Evolutionary conservation across 1,140 invertebrate genomes (phyloP), one percentile per base, ranked within the genome.

Genomic region (Bombyx mori): DNA sequence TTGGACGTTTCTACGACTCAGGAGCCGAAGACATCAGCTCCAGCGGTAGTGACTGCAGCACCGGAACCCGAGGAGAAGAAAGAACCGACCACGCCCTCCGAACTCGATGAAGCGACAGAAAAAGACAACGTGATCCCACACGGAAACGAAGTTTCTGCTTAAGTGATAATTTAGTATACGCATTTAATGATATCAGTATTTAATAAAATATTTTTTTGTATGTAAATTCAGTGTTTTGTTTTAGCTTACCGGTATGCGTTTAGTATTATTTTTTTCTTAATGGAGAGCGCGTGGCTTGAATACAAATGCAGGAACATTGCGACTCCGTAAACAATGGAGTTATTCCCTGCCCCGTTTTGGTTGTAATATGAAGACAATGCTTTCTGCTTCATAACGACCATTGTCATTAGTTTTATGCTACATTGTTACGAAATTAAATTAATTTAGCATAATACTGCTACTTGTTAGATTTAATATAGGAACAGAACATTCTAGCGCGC

Each of bases 111-210:
- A 7, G 68, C 73, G 6, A 83, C 80, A 9, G 75, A 76, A 58
- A 75, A 79, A 53, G 72, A 76, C 61, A 80, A 82, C 53, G 63
- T 65, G 9, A 79, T 84, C 54, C 76, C 79, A 50, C 70, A 76
- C 56, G 77, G 73, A 58, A 82, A 79, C 66, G 80, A 87, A 60
- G 65, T 77, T 58, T n/a, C 54, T 64, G 76, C 56, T 82, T 68
- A 74, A 78, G 79, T 85, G 79, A 82, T 79, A 79, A 65, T 48
- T 51, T 73, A 75, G 68, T 48, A 65, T 81, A 79, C 77, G 70
- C 69, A 72, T 77, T 71, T 79, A 79, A 78, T 75, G 78, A 79
- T 79, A 77, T 47, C 8, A 47, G 45, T 10, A 47, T 47, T 47
- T 47, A 47, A 9, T 47, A 10, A 47, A 47, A 47, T 3, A 47